These are phyloP conservation scores for Vulpes ferrilata DNA, from an alignment of 2,113 vertebrate genomes.

Conservation along the genomic window DNA sequence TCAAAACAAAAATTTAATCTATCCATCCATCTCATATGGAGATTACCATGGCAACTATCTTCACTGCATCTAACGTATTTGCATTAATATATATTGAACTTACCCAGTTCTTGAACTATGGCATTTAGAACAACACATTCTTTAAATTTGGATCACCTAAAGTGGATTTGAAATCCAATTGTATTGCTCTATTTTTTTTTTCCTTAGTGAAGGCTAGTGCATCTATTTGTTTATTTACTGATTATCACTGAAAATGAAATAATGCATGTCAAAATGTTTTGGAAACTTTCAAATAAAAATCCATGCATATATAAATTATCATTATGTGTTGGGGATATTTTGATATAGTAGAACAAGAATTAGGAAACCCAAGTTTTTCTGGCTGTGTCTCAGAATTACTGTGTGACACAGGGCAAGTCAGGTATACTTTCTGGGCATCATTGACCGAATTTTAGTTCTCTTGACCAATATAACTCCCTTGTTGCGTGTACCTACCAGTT, in stretches of 20 bases:
- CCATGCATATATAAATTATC: constrained; percentile 23
- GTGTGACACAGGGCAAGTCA: neutral
- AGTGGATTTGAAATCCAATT: constrained; percentile 46
- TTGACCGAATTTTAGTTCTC: neutral
- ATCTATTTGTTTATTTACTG: constrained; percentile 51
- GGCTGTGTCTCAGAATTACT: neutral
- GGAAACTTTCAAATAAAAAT: constrained; percentile 64
- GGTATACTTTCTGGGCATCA: neutral
- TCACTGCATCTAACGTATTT: constrained; percentile 55
- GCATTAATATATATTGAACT: constrained; percentile 56
- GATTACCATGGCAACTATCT: constrained; percentile 65
- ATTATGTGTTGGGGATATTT: neutral
- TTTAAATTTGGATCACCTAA: constrained; percentile 58
- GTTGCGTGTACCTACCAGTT: neutral
- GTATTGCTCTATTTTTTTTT: neutral
- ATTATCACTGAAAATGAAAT: constrained; percentile 56
- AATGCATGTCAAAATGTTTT: constrained; percentile 57
- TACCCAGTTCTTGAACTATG: constrained; percentile 63
- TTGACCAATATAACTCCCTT: neutral
- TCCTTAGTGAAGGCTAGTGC: neutral
- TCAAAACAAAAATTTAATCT: constrained; percentile 68
- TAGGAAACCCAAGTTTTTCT: neutral
- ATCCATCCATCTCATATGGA: constrained; percentile 52
- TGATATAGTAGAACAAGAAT: neutral
- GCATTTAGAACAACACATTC: constrained; percentile 57